Evolutionary conservation across 1,140 invertebrate species (phyloP), one percentile per base, ranked within the genome.

Genomic region (Bombus balteatus): DNA sequence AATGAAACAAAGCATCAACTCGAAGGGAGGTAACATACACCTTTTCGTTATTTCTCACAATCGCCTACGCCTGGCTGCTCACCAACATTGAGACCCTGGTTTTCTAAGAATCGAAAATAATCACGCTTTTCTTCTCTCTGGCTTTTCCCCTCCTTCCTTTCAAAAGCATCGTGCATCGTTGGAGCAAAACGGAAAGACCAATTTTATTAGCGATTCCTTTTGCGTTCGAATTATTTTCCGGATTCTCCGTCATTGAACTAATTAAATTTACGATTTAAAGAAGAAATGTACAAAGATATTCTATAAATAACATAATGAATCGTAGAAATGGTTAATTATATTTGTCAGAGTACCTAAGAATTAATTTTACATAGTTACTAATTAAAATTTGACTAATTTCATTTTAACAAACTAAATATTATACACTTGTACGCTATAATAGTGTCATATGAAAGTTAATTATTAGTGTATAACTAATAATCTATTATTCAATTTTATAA

Each of bases 21-120:
- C 71, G 81, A 53, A 53, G 47, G 47, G 18, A 53, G 18, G 47
- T 85, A 90, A 89, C 81, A 82, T 71, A 71, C 77, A 57, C 34
- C 86, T 88, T 90, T 88, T 81, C 77, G 77, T 90, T 92, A 89
- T 86, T 90, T 86, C 86, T 75, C 71, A 76, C 71, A 83, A 90
- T 89, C 89, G 80, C 85, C 86, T 70, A 90, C 87, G 84, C 80
- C 75, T 91, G 88, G 87, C 89, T 71, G 72, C n/a, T 57, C 59
- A 82, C 90, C 81, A 88, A 72, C 47, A 9, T 34, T 65, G 39
- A 70, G 47, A 74, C 39, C 74, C 81, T 84, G 86, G 37, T 82
- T 83, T 72, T 72, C 76, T 87, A 74, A 92, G 81, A 92, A 91
- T 91, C 87, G 88, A 91, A 91, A 92, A 89, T 91, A 89, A 92